Evolutionary conservation across 2,888 invertebrate genomes (phyloP), one percentile per base, ranked within the genome.

Genomic region (Muscina levida): DNA sequence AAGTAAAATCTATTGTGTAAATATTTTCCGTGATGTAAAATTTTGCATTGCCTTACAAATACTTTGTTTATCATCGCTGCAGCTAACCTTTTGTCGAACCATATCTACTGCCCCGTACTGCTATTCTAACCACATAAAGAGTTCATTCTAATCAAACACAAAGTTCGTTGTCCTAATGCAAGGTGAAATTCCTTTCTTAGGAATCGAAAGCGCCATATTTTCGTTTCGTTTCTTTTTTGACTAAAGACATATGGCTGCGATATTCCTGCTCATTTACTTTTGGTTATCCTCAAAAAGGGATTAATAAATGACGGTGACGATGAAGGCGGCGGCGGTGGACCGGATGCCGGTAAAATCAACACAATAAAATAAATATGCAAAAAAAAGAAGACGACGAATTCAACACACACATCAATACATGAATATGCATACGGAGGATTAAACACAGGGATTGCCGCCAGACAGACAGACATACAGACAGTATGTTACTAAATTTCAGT

Each of bases 301-400:
- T 74, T 79, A 74, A 59, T 67, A 79, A 74, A 53, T 5, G 31
- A 3, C 31, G 31, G 31, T 31, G 31, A 8, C 31, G 31, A 8
- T 8, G 31, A 8, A 31, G 31, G 31, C 31, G 31, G 31, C 31
- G 31, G 3, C 68, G 72, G 62, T 68, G 76, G 72, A 70, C 78
- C 73, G 79, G 79, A 79, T 79, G 79, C 79, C 76, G 72, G 65
- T 72, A 72, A 19, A 37, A 37, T 15, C 39, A 75, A 31, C 31
- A 31, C 31, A 31, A 31, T 31, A 31, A 31, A 31, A 3, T 67
- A 67, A 71, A 57, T 5, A 31, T 53, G 17, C 57, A 79, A 74
- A 71, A 72, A 51, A 59, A 1, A 39, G 1, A 39, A 37, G 13
- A 4, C 19, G 10, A 57, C 26, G 15, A 11, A 39, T 11, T 22